Percentiles rank a stretch among this genome's conserved stretches.
Evolutionary conservation across 2,113 vertebrate genomes (phyloP).

Genomic region (Carassius auratus): DNA sequence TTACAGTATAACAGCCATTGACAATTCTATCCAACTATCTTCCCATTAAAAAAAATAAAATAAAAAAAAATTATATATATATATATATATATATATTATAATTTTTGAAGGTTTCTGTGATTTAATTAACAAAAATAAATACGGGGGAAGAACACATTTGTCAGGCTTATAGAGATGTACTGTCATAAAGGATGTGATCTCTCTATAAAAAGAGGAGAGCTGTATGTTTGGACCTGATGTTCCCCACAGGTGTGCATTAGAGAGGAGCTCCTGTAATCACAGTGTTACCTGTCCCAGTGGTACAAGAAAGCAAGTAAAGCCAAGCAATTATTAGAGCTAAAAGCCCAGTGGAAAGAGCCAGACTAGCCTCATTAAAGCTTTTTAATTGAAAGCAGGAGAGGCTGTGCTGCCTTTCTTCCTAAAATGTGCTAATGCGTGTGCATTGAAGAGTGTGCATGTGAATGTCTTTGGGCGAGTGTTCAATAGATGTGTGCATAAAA

Average conservation of each 20-base stretch:
- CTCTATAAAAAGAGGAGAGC: conserved; percentile 22
- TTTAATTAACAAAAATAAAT: neutral
- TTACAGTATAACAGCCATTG: neutral
- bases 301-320: conserved; percentile 14
- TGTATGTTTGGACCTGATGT: conserved; percentile 44
- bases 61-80: too few species aligned
- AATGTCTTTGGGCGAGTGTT: conserved; percentile 39
- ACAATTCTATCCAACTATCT: neutral
- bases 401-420: conserved; percentile 24
- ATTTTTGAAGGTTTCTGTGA: neutral
- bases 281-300: conserved; percentile 52
- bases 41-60: neutral
- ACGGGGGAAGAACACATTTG: neutral
- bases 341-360: conserved; percentile 48
- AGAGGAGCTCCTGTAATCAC: conserved; percentile 33
- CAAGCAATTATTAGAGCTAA: conserved; percentile 51
- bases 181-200: conserved; percentile 21
- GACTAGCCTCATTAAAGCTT: conserved; percentile 37
- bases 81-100: too few species aligned
- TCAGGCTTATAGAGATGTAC: neutral
- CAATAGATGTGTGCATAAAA: conserved; percentile 1
- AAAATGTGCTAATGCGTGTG: conserved; percentile 25
- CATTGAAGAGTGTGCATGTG: conserved; percentile 24
- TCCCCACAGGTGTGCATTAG: conserved; percentile 48
- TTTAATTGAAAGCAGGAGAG: conserved; percentile 48